A percentile compares a stretch with the other conserved stretches of the same genome.
These are phyloP conservation scores for Paedocypris micromegethes DNA, from an alignment of 2,797 vertebrate species.

Conservation along the genomic window DNA sequence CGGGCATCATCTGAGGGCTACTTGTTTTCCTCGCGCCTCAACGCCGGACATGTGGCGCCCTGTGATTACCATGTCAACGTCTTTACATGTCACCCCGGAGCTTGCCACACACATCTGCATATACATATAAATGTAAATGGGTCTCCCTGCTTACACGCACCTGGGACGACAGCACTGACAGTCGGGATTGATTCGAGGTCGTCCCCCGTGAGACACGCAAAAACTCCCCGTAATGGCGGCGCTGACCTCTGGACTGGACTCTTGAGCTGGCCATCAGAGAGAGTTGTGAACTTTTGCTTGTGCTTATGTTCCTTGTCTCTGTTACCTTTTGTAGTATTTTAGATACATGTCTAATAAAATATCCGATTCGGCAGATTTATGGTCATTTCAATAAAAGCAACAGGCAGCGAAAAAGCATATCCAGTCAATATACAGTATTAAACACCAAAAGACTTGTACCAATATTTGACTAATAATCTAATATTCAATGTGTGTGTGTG, in stretches of 20 bases:
- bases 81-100: slow-evolving; percentile 65
- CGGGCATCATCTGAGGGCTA: slow-evolving; percentile 61
- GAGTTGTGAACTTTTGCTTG: slow-evolving; percentile 35
- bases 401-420: too few relatives aligned
- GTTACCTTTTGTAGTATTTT: too few relatives aligned
- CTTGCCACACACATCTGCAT: slow-evolving; percentile 61
- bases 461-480: too few relatives aligned
- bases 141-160: slow-evolving; percentile 51
- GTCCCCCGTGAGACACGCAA: slow-evolving; percentile 45
- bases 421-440: too few relatives aligned
- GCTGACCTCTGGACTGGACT: slow-evolving; percentile 56
- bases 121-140: slow-evolving; percentile 71
- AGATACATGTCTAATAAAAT: too few relatives aligned
- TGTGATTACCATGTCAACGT: slow-evolving; percentile 75
- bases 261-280: slow-evolving; percentile 31
- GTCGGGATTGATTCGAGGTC: slow-evolving; percentile 66
- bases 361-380: too few relatives aligned
- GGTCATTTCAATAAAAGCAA: too few relatives aligned
- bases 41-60: slow-evolving; percentile 67
- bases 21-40: slow-evolving; percentile 48
- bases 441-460: too few relatives aligned
- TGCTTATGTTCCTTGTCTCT: background rate
- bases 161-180: slow-evolving; percentile 57
- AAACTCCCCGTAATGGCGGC: slow-evolving; percentile 44
- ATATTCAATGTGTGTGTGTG: too few relatives aligned